Evolutionary conservation across 2,113 vertebrate genomes (phyloP).

Genomic region (Oenanthe oenanthe): DNA sequence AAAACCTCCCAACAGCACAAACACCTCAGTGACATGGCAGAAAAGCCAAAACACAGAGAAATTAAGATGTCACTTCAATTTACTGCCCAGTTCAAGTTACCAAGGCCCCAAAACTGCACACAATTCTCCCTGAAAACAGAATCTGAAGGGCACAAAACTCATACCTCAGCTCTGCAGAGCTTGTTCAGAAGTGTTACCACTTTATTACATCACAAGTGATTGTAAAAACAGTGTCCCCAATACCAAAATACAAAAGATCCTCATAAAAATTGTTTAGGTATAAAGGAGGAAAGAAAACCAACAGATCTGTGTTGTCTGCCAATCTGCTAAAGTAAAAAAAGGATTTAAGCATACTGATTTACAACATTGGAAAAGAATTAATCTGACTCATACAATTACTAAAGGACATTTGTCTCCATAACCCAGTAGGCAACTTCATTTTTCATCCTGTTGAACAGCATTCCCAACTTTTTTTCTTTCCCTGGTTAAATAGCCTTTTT

Average conservation of each 20-base stretch:
- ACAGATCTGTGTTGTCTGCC: not conserved
- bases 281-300: not conserved
- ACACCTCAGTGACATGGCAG: not conserved
- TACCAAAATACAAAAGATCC: not conserved
- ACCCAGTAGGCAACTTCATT: slow-evolving; percentile 7
- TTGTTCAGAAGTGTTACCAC: not conserved
- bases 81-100: not conserved
- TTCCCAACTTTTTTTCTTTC: not conserved
- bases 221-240: not conserved
- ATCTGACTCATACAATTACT: slow-evolving; percentile 39
- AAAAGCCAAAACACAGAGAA: not conserved
- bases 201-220: not conserved
- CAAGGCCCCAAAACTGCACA: not conserved
- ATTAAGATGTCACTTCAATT: not conserved
- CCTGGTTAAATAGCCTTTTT: not conserved
- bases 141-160: not conserved
- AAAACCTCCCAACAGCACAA: not conserved
- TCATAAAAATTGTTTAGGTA: not conserved
- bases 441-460: slow-evolving; percentile 13
- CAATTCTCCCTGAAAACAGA: not conserved
- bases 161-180: not conserved
- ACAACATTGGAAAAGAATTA: slow-evolving; percentile 10
- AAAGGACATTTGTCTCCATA: slow-evolving; percentile 22
- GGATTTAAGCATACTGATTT: not conserved
- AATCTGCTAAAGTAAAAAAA: not conserved